Evolutionary conservation across 1,140 invertebrate species (phyloP), one percentile per base, ranked within the genome.

Genomic region (Solen grandis): DNA sequence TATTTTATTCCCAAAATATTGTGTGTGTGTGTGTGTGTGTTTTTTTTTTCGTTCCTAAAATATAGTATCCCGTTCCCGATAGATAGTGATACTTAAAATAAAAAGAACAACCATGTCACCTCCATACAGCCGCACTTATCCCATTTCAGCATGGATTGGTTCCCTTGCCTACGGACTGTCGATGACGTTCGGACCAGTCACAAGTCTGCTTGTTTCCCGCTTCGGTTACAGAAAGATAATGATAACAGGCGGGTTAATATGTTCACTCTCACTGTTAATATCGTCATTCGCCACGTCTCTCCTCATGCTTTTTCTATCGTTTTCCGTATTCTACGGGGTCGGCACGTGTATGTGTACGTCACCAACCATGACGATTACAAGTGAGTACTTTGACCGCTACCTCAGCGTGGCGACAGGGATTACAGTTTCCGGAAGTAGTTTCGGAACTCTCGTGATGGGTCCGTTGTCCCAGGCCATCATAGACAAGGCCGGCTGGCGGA

Each of bases 61-160:
- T n/a, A n/a, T n/a, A n/a, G n/a, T n/a, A n/a, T n/a, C n/a, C n/a
- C n/a, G n/a, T n/a, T n/a, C n/a, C n/a, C n/a, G n/a, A n/a, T n/a
- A n/a, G n/a, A n/a, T n/a, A n/a, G n/a, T n/a, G n/a, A n/a, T n/a
- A n/a, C n/a, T n/a, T n/a, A n/a, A n/a, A n/a, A n/a, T n/a, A n/a
- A n/a, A n/a, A n/a, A n/a, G n/a, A n/a, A n/a, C n/a, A n/a, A n/a
- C n/a, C n/a, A n/a, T n/a, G n/a, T n/a, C n/a, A n/a, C n/a, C n/a
- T n/a, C n/a, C n/a, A n/a, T n/a, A n/a, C n/a, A n/a, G n/a, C n/a
- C n/a, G n/a, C n/a, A n/a, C n/a, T n/a, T n/a, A n/a, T n/a, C n/a
- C n/a, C 14, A 29, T 84, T 87, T 72, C 83, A 89, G 89, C 88
- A 52, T 89, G 88, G 88, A 54, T 90, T 55, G 89, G 88, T 13